Conservation (phyloP, 2,888 invertebrate genomes). For the Ellobium chinense region DNA sequence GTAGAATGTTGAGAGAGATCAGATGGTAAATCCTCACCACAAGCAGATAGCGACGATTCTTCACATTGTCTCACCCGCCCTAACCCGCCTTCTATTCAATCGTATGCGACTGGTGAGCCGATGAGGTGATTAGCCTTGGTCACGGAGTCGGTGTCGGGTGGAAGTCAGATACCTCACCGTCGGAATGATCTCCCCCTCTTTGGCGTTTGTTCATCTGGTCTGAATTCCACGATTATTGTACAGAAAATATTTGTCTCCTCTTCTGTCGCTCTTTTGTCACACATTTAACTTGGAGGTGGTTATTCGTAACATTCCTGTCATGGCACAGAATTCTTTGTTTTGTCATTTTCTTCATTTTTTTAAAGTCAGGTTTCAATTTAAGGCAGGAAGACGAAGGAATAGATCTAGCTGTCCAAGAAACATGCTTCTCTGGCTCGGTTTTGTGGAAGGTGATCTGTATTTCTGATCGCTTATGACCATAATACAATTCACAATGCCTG, state of each 20-base stretch:
- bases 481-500: too few species aligned
- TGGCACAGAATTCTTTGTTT: not conserved
- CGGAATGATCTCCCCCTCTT: too few species aligned
- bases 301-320: not conserved
- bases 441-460: too few species aligned
- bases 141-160: not conserved
- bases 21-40: not conserved
- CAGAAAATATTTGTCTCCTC: too few species aligned
- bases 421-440: too few species aligned
- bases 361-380: too few species aligned
- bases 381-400: too few species aligned
- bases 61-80: slow-evolving; percentile 15
- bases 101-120: slow-evolving; percentile 18
- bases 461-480: too few species aligned
- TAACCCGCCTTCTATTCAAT: slow-evolving; percentile 24
- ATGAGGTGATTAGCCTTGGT: slow-evolving; percentile 15
- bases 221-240: not conserved
- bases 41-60: slow-evolving; percentile 8
- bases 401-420: too few species aligned
- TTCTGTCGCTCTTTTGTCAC: not conserved
- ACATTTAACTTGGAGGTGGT: not conserved
- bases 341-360: not conserved
- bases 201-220: not conserved
- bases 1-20: not conserved
- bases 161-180: not conserved